Evolutionary conservation across 2,888 invertebrate genomes (phyloP), one percentile per base, ranked within the genome.

Genomic region (Archips crataeganus): DNA sequence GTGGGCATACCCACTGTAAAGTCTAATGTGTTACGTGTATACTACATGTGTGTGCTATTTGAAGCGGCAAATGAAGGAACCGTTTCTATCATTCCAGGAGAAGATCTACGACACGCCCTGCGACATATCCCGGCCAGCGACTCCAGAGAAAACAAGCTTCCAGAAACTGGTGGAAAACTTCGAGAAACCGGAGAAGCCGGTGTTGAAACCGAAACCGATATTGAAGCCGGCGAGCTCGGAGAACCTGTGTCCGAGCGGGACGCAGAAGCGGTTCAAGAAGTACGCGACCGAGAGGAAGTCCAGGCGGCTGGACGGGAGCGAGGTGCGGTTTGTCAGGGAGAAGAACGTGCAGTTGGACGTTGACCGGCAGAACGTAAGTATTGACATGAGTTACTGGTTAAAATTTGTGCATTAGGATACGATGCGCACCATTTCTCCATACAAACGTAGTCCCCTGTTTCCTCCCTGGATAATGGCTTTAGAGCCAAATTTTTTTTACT

Each of bases 321-420:
- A 80, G n/a, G 70, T 78, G 0, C 81, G 80, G 0, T 80, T 87
- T 34, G 86, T 87, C 2, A 92, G 85, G 76, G 87, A 82, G 67
- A 84, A 85, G 11, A 87, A 83, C 15, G 78, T 80, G 0, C 94
- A 94, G 59, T 68, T 94, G 63, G 92, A 94, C 67, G 84, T 90
- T 9, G 94, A 94, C 68, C 84, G 87, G 79, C 91, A 94, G 63
- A 94, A 94, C 76, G 94, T 95, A 23, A 94, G 94, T 94, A 81
- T 59, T n/a, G n/a, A n/a, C n/a, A n/a, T n/a, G n/a, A n/a, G n/a
- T n/a, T n/a, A n/a, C n/a, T n/a, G n/a, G n/a, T n/a, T n/a, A n/a
- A n/a, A n/a, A n/a, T n/a, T n/a, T n/a, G n/a, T n/a, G n/a, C n/a
- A n/a, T n/a, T n/a, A n/a, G n/a, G n/a, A n/a, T n/a, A n/a, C n/a